phyloP scores from a whole-genome alignment of 2,888 invertebrate species.

The Pteria penguin region DNA sequence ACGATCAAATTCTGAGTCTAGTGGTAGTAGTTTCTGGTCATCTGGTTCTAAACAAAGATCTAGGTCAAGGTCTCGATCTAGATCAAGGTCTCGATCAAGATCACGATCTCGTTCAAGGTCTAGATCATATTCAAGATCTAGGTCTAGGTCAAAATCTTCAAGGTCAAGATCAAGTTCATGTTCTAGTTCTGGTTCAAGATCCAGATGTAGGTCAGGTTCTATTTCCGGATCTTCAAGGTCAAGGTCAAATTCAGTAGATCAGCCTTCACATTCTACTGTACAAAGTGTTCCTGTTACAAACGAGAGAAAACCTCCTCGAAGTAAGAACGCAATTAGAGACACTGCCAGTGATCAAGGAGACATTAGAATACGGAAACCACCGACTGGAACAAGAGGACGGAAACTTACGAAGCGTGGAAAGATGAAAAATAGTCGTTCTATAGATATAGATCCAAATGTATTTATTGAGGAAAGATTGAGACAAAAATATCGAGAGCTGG shows the following conservation, averaged over 20 bases:
- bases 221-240: conserved; percentile 7
- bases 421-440: conserved; percentile 52
- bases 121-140: conserved; percentile 42
- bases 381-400: conserved; percentile 31
- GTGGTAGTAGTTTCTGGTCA: conserved; percentile 30
- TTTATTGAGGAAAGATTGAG: conserved; percentile 63
- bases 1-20: conserved; percentile 25
- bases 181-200: conserved; percentile 26
- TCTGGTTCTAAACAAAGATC: conserved; percentile 18
- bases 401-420: conserved; percentile 53
- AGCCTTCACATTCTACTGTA: conserved; percentile 25
- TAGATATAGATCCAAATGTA: conserved; percentile 57
- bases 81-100: conserved; percentile 22
- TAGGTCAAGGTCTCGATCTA: conserved; percentile 26
- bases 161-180: conserved; percentile 22
- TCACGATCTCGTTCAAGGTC: conserved; percentile 40
- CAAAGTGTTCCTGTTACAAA: conserved; percentile 26
- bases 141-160: conserved; percentile 43
- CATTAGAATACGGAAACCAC: conserved; percentile 17
- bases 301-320: background rate
- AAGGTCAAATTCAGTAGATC: conserved; percentile 14
- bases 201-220: conserved; percentile 7
- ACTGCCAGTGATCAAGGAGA: conserved; percentile 20
- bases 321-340: conserved; percentile 11
- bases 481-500: conserved; percentile 68